A percentile compares a stretch with the other conserved stretches of the same genome.
Evolutionary conservation across 2,888 invertebrate species (phyloP).

Genomic region (Copidosoma aretas): DNA sequence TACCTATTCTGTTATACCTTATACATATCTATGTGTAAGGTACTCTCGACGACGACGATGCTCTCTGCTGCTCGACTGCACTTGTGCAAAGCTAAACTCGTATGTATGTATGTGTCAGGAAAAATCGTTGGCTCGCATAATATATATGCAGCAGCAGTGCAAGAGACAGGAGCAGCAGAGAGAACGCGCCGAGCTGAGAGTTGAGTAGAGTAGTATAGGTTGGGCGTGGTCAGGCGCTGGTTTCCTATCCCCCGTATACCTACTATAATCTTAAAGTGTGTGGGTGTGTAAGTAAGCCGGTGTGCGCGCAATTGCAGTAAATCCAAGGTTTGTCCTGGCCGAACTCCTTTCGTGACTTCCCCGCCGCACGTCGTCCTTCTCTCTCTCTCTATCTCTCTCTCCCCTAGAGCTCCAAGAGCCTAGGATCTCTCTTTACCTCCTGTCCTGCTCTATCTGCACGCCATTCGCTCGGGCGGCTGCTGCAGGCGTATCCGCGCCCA

Average conservation of each 20-base stretch:
- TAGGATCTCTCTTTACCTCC: not conserved
- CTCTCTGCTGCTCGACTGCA: not conserved
- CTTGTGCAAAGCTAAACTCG: constrained; percentile 10
- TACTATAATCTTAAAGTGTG: constrained; percentile 2
- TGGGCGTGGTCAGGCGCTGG: constrained; percentile 36
- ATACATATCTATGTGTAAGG: no score
- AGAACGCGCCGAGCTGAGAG: no score
- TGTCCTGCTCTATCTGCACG: not conserved
- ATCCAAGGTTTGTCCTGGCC: constrained; percentile 45
- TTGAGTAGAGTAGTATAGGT: constrained; percentile 1
- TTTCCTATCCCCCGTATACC: constrained; percentile 5
- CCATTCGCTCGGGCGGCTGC: not conserved
- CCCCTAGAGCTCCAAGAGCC: no score
- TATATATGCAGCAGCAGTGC: constrained; percentile 1
- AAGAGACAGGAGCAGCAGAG: constrained; percentile 22
- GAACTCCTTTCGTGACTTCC: constrained; percentile 46
- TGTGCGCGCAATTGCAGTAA: constrained; percentile 44
- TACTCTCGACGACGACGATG: constrained; percentile 2
- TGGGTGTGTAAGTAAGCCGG: not conserved
- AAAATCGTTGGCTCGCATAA: not conserved
- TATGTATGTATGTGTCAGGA: not conserved
- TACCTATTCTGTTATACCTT: not conserved
- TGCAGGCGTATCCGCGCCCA: constrained; percentile 17
- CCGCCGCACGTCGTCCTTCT: constrained; percentile 12
- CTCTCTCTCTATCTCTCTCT: constrained; percentile 2